Conservation (phyloP, 2,888 invertebrate species). For the Troides aeacus region DNA sequence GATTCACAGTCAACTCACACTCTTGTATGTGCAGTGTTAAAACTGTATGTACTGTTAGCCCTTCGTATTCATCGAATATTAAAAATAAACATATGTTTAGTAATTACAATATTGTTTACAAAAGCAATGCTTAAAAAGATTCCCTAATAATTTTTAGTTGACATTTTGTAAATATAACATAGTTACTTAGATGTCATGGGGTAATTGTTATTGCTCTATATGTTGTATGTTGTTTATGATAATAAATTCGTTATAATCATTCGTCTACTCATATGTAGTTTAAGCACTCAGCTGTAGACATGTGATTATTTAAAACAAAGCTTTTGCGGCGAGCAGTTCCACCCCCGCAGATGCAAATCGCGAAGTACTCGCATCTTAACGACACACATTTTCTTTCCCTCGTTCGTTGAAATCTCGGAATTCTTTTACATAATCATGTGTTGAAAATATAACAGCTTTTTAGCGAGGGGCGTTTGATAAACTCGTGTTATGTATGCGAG, state of each 20-base stretch:
- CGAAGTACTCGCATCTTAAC: slow-evolving; percentile 63
- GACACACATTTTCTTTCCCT: slow-evolving; percentile 67
- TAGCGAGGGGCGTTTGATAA: slow-evolving; percentile 63
- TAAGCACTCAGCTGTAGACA: slow-evolving; percentile 17
- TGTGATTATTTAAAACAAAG: slow-evolving; percentile 31
- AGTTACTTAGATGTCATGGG: too few relatives aligned
- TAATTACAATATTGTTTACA: too few relatives aligned
- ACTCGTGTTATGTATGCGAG: slow-evolving; percentile 60
- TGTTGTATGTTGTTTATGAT: neutral
- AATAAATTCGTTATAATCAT: neutral
- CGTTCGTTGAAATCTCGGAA: slow-evolving; percentile 62
- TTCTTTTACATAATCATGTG: slow-evolving; percentile 80
- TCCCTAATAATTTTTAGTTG: too few relatives aligned
- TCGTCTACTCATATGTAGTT: slow-evolving; percentile 10
- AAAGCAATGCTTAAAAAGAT: too few relatives aligned
- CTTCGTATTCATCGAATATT: too few relatives aligned
- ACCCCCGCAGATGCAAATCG: slow-evolving; percentile 65
- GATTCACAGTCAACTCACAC: too few relatives aligned
- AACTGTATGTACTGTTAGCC: too few relatives aligned
- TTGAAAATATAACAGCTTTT: slow-evolving; percentile 77
- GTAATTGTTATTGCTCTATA: neutral
- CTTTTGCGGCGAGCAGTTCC: slow-evolving; percentile 27
- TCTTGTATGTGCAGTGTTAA: too few relatives aligned
- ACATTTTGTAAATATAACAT: too few relatives aligned
- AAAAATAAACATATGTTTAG: too few relatives aligned